phyloP scores from a whole-genome alignment of 1,140 invertebrate species.

The Linepithema humile region DNA sequence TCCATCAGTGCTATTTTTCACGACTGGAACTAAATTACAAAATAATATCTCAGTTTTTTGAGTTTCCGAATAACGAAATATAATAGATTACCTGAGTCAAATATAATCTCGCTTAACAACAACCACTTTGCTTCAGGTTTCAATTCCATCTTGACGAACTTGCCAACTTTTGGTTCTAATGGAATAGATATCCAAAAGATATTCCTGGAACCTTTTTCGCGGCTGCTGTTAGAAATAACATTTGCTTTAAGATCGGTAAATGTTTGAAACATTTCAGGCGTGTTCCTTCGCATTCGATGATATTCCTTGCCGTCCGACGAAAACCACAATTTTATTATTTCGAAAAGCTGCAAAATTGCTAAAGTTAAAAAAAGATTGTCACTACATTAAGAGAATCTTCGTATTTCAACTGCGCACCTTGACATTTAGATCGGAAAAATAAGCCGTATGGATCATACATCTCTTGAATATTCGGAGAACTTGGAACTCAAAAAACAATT shows the following conservation, averaged over 20 bases:
- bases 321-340: conserved; percentile 90
- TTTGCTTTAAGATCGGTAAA: conserved; percentile 84
- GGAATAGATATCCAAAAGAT: conserved; percentile 87
- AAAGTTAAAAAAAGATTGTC: conserved; percentile 20
- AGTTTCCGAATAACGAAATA: neutral
- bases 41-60: neutral
- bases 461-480: conserved; percentile 90
- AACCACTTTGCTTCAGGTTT: conserved; percentile 94
- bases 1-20: neutral
- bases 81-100: conserved; percentile 88
- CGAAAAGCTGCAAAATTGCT: conserved; percentile 87
- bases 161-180: conserved; percentile 90
- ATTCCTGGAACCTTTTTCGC: conserved; percentile 69
- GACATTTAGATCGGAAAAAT: conserved; percentile 89
- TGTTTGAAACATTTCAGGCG: conserved; percentile 80
- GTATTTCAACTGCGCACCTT: conserved; percentile 86
- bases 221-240: neutral
- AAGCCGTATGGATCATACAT: conserved; percentile 91
- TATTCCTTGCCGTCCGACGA: conserved; percentile 91
- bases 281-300: conserved; percentile 83
- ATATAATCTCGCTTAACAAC: conserved; percentile 93
- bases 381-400: neutral
- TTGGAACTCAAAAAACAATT: conserved; percentile 93
- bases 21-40: conserved; percentile 28
- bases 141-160: conserved; percentile 91